Evolutionary conservation across 30 jellyfish, hydroid and myxozoan species (phyloP), one percentile per base, ranked within the genome.

Genomic region (Clytia hemisphaerica): DNA sequence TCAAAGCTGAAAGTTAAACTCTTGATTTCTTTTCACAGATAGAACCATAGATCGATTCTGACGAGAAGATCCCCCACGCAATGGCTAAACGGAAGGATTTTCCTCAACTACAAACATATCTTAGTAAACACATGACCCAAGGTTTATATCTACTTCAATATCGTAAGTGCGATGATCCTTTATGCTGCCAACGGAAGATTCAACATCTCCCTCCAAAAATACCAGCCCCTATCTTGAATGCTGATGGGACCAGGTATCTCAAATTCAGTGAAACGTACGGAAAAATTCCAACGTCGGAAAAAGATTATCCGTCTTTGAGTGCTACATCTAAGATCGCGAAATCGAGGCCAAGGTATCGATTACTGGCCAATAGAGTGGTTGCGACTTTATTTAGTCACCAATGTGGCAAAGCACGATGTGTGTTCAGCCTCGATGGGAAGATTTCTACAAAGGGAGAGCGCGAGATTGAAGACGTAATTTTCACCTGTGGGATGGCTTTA

Each of bases 241-340:
- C 80, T 28, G 36, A 2, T 46, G 74, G 4, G 3, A 47, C 15
- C 73, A 68, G 21, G 45, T 42, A 30, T 22, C 47, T 46, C 28
- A 46, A 68, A 42, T 68, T 68, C 53, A 45, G 10, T n/a, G 73
- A 15, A 30, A 31, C 73, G 40, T 68, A 68, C 58, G 77, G 80
- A 9, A 42, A 30, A 27, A 12, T 68, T 37, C 16, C 25, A 46
- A 47, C 80, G 26, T 14, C 80, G 3, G 80, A 68, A 37, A 68
- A 68, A 47, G 80, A 68, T 28, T 68, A 74, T 31, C 80, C 80
- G 31, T 68, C 80, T 47, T 24, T 68, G 55, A 19, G 24, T 26
- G 45, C 32, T 7, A 29, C 24, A 19, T n/a, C n/a, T n/a, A n/a
- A n/a, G n/a, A n/a, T n/a, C n/a, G n/a, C n/a, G n/a, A n/a, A n/a